These are phyloP conservation scores for Adelges cooleyi DNA, from an alignment of 1,140 invertebrate species.

Conservation along the genomic window DNA sequence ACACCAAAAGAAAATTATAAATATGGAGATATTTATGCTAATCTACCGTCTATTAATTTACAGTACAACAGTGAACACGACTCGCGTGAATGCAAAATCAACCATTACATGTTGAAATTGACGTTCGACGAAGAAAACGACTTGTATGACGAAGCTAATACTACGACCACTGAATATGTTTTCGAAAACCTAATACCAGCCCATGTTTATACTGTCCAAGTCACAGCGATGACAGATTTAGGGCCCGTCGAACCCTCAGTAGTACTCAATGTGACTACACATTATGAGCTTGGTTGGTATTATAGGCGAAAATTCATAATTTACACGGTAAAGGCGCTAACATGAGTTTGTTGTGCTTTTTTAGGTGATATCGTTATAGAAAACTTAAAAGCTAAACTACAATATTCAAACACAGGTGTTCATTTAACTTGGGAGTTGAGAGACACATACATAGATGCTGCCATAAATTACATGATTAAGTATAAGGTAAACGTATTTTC, in stretches of 20 bases:
- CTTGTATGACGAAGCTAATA: not conserved
- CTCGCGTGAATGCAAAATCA: not conserved
- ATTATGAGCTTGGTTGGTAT: not conserved
- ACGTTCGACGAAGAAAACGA: not conserved
- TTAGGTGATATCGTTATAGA: not conserved
- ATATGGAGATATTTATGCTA: too few species aligned
- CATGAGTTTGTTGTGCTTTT: not conserved
- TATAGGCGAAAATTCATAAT: too few species aligned
- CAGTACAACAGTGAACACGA: too few species aligned
- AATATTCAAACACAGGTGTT: not conserved
- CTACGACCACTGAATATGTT: not conserved
- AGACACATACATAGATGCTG: not conserved
- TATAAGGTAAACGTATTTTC: too few species aligned
- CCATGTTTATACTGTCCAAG: not conserved
- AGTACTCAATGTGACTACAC: not conserved
- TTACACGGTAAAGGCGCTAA: too few species aligned
- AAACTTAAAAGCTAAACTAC: not conserved
- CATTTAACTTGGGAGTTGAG: not conserved
- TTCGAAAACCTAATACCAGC: not conserved
- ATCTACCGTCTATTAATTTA: too few species aligned
- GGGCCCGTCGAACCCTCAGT: not conserved
- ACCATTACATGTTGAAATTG: not conserved
- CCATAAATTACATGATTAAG: not conserved
- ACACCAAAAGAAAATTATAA: too few species aligned
- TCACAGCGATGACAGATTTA: not conserved